Base-by-base conservation (phyloP, 2,113 vertebrate species). In the Salvator merianae region DNA sequence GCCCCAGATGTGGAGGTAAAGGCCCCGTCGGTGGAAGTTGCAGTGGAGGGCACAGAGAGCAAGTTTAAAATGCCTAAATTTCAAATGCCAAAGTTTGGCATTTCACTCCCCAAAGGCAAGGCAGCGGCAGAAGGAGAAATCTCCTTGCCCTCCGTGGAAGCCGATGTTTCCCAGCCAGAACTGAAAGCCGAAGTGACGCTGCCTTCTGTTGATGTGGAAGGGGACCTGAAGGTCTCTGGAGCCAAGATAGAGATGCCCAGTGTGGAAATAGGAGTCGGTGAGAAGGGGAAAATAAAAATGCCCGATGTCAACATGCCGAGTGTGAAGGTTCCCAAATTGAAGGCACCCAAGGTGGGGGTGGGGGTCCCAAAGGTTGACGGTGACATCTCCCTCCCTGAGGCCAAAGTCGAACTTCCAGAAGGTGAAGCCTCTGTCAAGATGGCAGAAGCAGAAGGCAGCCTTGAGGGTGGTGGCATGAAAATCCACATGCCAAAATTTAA, bases 21-120 rank as follows among this genome's bases (percentile, higher is more conserved):
- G 0, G 4, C 7, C 28, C 55, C 89, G 20, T 43, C 65, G 0
- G 32, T 10, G 0, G 59, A 84, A 86, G 72, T 73, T 79, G 71
- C 12, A 86, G 86, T 84, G 36, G 88, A 4, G 0, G 32, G 28
- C 0, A 14, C 0, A 63, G 92, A 93, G 53, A 71, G 81, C 3
- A 91, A 87, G 68, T 79, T 87, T 72, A 94, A 90, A 77, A 90
- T 93, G 70, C 89, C 93, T 66, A 95, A 91, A 88, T 94, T 96
- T 74, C 95, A 93, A 85, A 75, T 93, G 3, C 95, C 93, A 0
- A 47, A 47, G 43, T 47, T 47, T 47, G 43, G 43, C 43, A 9
- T 9, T 47, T 47, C 43, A 47, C 43, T 47, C 43, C 43, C 43
- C 5, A 47, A 47, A 9, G 43, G 43, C 43, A 47, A 2, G 43